Evolutionary conservation across 2,797 vertebrate genomes (phyloP), one percentile per base, ranked within the genome.

Genomic region (Malacoraja senta): DNA sequence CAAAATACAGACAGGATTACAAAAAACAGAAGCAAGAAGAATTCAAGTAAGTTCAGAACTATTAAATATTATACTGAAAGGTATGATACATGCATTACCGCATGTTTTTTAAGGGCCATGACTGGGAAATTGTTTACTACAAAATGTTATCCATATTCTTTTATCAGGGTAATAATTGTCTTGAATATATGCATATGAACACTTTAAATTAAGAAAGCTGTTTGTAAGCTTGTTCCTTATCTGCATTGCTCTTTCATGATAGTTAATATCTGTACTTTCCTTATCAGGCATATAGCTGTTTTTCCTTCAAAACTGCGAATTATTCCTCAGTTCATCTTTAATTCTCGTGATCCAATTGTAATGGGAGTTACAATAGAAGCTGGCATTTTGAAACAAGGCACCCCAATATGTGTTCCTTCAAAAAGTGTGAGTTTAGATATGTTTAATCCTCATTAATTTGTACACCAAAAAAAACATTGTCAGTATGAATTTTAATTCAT

Each of bases 21-120:
- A 99, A 99, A 96, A 99, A 99, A 95, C 97, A 98, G 96, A 99
- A 99, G 84, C 99, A 99, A 95, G 99, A 99, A 32, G 99, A 99
- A 96, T 99, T 98, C 97, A 99, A 99, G 99, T 99, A 96, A 94
- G 98, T 96, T 93, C 29, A 76, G 93, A 26, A n/a, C 44, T 35
- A 17, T 61, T 84, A 61, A 32, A 63, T 9, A 78, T 76, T 76
- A 10, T 32, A 78, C 15, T 38, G 78, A 79, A 78, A 32, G 77
- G n/a, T 78, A 32, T 58, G 29, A 58, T 29, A 26, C 21, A 61
- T 2, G 2, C 63, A 68, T 65, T 61, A 26, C 10, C 2, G 4
- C 61, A 53, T 53, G 44, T 53, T 84, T 24, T 61, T 88, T 88
- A 8, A 29, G 10, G 53, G 81, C 17, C 44, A 84, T 63, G 44